Evolutionary conservation across 2,797 vertebrate species (phyloP), one percentile per base, ranked within the genome.

Genomic region (Poecilia gillii): DNA sequence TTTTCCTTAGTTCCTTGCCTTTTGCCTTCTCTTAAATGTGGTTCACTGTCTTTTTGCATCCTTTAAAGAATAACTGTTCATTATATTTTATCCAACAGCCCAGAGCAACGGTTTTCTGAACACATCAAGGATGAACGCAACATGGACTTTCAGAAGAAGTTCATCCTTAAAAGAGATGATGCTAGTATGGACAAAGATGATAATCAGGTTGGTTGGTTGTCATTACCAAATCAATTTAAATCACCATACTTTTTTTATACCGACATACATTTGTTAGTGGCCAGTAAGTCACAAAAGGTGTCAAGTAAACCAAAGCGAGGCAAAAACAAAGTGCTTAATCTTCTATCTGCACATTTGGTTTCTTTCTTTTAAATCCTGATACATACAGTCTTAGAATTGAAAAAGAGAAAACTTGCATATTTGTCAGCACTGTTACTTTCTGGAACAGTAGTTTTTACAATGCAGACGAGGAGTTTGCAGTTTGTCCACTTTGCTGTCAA

Each of bases 71-170:
- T 7, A 71, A 28, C 0, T 46, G 73, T 0, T 46, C 20, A 11
- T 74, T 81, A 64, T 90, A 0, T 45, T 49, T 92, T 78, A 78
- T 73, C 83, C 77, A 83, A 64, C 93, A 99, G 99, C 94, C 99
- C 99, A 20, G 99, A 99, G 88, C 98, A 99, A 94, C 97, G 97
- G 82, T 99, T 99, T 91, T 99, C 98, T 6, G 98, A 99, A 95
- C 98, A 99, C 96, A 99, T 99, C 91, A 99, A 98, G 88, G 99
- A 99, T 79, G 98, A 99, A 93, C 97, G 98, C 89, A 99, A 95
- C 74, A 94, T 97, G 77, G 98, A 99, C 83, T 99, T 99, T 93
- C 98, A 99, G 0, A 99, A 99, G 94, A 98, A 98, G 90, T 99
- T 99, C 85, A 99, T 99, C 90, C 95, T 99, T 1, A 99, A 99